phyloP scores from a whole-genome alignment of 2,797 vertebrate genomes.

The Pseudomugil tenellus region DNA sequence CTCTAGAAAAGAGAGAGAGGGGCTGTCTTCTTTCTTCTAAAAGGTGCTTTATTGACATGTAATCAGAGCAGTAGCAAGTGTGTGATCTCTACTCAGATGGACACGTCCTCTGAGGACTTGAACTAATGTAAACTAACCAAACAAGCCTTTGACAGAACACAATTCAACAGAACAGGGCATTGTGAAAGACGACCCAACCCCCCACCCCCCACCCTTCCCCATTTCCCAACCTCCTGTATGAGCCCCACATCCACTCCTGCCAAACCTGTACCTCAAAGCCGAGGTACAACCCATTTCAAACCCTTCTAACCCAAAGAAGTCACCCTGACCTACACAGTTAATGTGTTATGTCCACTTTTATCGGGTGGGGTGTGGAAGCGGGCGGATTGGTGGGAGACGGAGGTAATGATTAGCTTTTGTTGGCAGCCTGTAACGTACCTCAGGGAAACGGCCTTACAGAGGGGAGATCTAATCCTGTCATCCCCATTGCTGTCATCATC shows the following conservation, averaged over 20 bases:
- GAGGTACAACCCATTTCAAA: slow-evolving; percentile 79
- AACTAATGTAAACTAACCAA: slow-evolving; percentile 75
- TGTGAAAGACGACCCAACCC: slow-evolving; percentile 49
- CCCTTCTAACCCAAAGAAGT: slow-evolving; percentile 80
- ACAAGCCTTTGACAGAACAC: slow-evolving; percentile 66
- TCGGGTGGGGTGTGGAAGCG: slow-evolving; percentile 34
- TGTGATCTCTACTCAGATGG: slow-evolving; percentile 57
- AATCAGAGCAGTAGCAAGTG: slow-evolving; percentile 67
- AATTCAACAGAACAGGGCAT: slow-evolving; percentile 66
- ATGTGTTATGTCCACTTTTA: slow-evolving; percentile 34
- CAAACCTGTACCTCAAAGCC: slow-evolving; percentile 58
- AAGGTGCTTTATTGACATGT: slow-evolving; percentile 80
- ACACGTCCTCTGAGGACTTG: slow-evolving; percentile 66
- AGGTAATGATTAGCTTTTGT: slow-evolving; percentile 59
- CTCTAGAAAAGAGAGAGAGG: no score
- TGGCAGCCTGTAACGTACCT: slow-evolving; percentile 89
- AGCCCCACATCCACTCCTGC: neutral
- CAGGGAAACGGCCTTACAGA: slow-evolving; percentile 91
- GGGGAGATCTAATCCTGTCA: slow-evolving; percentile 87
- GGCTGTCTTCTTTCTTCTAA: slow-evolving; percentile 40
- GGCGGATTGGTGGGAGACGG: slow-evolving; percentile 28
- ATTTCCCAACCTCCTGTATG: slow-evolving; percentile 3
- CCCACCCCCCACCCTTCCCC: neutral
- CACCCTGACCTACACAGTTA: slow-evolving; percentile 55
- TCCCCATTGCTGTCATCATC: slow-evolving; percentile 60